Conservation (phyloP, 2,113 vertebrate species). For the Oxyura jamaicensis region DNA sequence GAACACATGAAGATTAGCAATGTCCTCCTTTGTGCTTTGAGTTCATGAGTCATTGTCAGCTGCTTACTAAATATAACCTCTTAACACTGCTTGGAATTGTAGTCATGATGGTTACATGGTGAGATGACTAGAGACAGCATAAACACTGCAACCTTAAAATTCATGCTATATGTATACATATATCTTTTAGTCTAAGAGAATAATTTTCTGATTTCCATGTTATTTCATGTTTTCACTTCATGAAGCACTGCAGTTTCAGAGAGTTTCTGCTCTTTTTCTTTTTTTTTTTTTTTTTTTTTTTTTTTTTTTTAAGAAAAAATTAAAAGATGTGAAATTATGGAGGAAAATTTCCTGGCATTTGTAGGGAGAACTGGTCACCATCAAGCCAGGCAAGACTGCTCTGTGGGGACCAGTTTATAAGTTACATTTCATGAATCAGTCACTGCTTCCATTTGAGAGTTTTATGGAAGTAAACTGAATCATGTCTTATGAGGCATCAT, state of each 20-base stretch:
- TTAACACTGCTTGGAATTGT: background rate
- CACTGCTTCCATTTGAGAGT: background rate
- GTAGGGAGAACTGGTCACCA: background rate
- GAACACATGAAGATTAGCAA: conserved; percentile 40
- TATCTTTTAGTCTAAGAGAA: background rate
- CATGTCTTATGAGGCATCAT: background rate
- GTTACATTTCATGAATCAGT: background rate
- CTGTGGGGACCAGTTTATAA: background rate
- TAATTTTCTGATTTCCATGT: background rate
- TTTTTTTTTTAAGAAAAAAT: background rate
- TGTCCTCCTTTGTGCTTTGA: background rate
- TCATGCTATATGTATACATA: background rate
- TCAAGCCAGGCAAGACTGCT: background rate
- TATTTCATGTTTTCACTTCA: background rate
- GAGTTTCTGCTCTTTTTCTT: too few relatives aligned
- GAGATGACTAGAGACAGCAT: background rate
- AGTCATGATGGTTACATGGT: background rate
- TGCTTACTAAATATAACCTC: conserved; percentile 41
- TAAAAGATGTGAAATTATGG: background rate
- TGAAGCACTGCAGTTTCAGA: background rate
- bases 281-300: too few relatives aligned
- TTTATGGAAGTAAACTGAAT: background rate
- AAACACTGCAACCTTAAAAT: background rate
- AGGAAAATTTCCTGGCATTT: background rate
- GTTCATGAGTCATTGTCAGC: conserved; percentile 59